A percentile compares a stretch with the other conserved stretches of the same genome.
Conservation (phyloP, 2,888 invertebrate species). For the Caenorhabditis wallacei region DNA sequence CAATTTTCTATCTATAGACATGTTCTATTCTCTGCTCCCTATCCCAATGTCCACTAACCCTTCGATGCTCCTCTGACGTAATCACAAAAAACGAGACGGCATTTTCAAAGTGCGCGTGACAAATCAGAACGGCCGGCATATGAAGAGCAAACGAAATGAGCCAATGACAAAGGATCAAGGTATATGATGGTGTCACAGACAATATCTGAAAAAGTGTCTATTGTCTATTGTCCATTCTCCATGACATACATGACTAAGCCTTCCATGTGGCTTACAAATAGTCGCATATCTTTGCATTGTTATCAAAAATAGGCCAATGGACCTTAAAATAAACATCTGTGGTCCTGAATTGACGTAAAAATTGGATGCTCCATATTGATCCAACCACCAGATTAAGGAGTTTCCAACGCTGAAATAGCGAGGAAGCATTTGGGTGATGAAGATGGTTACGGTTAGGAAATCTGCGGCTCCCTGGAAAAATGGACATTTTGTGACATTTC, state of each 20-base stretch:
- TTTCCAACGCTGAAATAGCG: constrained; percentile 45
- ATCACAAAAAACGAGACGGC: constrained; percentile 45
- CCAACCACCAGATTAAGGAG: constrained; percentile 21
- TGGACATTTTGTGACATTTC: no score
- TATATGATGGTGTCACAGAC: constrained; percentile 30
- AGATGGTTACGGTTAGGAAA: constrained; percentile 30
- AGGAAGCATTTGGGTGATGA: constrained; percentile 49
- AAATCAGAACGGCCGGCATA: constrained; percentile 42
- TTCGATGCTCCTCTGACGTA: constrained; percentile 36
- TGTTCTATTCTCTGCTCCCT: no score
- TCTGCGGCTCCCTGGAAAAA: constrained; percentile 48
- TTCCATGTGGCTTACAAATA: constrained; percentile 36
- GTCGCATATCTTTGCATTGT: constrained; percentile 42
- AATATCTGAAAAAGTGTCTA: constrained; percentile 34
- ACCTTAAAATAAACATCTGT: constrained; percentile 49
- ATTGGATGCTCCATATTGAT: constrained; percentile 31
- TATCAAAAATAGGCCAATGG: constrained; percentile 40
- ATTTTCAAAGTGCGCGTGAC: constrained; percentile 53
- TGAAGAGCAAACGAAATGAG: constrained; percentile 34
- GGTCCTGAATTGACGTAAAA: constrained; percentile 46
- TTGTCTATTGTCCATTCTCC: no score
- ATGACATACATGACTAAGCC: constrained; percentile 37
- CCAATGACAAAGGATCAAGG: constrained; percentile 38
- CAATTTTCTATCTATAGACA: no score
- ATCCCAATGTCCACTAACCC: no score